Evolutionary conservation across 2,113 vertebrate species (phyloP).

Genomic region (Glaucidium brasilianum): DNA sequence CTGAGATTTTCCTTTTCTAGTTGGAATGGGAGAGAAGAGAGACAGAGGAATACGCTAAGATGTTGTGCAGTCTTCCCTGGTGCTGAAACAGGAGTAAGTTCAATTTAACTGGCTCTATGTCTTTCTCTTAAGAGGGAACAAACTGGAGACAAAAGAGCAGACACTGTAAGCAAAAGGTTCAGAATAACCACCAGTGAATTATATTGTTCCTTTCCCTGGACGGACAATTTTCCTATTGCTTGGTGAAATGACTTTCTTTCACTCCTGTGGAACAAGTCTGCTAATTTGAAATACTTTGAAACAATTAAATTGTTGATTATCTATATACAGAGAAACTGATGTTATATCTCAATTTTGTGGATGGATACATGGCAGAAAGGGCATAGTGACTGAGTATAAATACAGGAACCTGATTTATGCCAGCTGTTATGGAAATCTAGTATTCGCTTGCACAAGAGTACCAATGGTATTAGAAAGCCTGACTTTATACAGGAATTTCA

Average conservation of each 20-base stretch:
- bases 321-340: neutral
- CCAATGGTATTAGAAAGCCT: neutral
- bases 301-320: neutral
- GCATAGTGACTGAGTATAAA: fast-evolving
- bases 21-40: neutral
- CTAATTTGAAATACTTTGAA: neutral
- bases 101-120: neutral
- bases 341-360: neutral
- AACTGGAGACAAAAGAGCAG: neutral
- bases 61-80: too few relatives aligned
- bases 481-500: neutral
- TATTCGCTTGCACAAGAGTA: neutral
- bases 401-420: neutral
- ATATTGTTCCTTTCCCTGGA: neutral
- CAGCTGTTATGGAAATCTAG: neutral
- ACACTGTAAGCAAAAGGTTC: neutral
- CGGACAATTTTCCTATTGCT: neutral
- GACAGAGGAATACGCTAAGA: neutral
- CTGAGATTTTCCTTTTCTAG: neutral
- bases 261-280: neutral
- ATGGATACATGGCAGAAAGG: neutral
- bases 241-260: neutral
- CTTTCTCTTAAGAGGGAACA: neutral
- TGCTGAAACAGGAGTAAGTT: neutral
- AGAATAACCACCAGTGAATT: neutral